A percentile compares a stretch with the other conserved stretches of the same genome.
Evolutionary conservation across 2,888 invertebrate species (phyloP).

Genomic region (Lydus trimaculatus): DNA sequence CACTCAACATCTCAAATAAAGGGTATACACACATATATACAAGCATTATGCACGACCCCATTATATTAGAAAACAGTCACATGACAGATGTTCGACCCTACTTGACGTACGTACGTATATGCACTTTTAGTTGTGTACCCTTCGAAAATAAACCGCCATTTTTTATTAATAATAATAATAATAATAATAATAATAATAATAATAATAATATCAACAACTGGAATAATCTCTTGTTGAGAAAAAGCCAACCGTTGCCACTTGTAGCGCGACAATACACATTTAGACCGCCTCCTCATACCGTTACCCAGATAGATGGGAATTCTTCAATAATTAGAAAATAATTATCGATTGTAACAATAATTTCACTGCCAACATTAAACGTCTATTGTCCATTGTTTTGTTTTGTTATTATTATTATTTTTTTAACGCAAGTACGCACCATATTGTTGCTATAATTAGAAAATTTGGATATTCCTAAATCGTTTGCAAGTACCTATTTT

Average conservation of each 20-base stretch:
- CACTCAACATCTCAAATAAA: conserved; percentile 44
- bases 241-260: background rate
- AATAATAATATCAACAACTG: background rate
- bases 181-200: background rate
- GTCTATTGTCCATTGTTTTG: conserved; percentile 34
- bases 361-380: conserved; percentile 21
- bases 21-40: conserved; percentile 40
- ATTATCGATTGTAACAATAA: conserved; percentile 35
- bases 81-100: conserved; percentile 45
- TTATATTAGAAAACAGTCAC: conserved; percentile 44
- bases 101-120: conserved; percentile 26
- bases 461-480: conserved; percentile 16
- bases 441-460: background rate
- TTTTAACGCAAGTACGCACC: background rate
- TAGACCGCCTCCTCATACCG: conserved; percentile 1
- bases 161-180: background rate
- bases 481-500: background rate
- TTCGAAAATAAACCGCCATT: conserved; percentile 7
- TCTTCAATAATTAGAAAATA: conserved; percentile 17
- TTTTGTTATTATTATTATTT: background rate
- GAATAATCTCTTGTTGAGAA: background rate
- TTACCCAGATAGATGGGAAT: conserved; percentile 14
- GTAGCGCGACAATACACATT: background rate
- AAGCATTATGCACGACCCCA: conserved; percentile 45
- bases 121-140: background rate